Evolutionary conservation across 2,888 invertebrate species (phyloP), one percentile per base, ranked within the genome.

Genomic region (Corbicula japonica): DNA sequence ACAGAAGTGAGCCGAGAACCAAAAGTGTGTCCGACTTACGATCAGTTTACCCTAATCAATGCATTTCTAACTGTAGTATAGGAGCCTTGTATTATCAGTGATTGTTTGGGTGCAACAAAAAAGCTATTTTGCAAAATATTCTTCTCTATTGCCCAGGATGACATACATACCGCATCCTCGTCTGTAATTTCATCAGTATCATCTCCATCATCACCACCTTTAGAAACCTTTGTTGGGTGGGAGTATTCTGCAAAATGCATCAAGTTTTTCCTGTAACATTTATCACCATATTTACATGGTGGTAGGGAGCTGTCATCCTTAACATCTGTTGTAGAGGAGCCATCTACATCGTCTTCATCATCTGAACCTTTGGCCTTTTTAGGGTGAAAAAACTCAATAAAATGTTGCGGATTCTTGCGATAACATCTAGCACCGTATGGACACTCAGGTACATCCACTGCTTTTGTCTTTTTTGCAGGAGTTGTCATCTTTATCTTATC

Each of bases 211-310:
- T 83, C 85, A 41, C 61, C 79, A n/a, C 46, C 46, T 8, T 46
- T n/a, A 0, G 23, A 56, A 2, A 68, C 75, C 15, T 68, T 62
- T 0, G 87, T 87, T 5, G 91, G 91, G 61, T 91, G 91, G 2
- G 89, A 88, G 70, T 68, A 91, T 61, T 91, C 91, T 2, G 90
- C 90, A 81, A 89, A 91, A 69, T 91, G 91, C 56, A 91, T 72
- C 38, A 91, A 66, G 70, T 91, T 91, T 75, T 90, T 91, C 12
- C 91, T 75, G 80, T 90, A 91, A 60, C 91, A 91, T 15, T 84
- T 87, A 1, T 87, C 89, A 2, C 91, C 91, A 85, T 88, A 91
- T 78, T 87, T 88, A 71, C 91, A 91, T 0, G 85, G 77, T 3
- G 90, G 88, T 2, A 90, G 75, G 4, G 71, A 63, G 15, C 73